phyloP scores from a whole-genome alignment of 2,888 invertebrate species.

The Tipula unca region DNA sequence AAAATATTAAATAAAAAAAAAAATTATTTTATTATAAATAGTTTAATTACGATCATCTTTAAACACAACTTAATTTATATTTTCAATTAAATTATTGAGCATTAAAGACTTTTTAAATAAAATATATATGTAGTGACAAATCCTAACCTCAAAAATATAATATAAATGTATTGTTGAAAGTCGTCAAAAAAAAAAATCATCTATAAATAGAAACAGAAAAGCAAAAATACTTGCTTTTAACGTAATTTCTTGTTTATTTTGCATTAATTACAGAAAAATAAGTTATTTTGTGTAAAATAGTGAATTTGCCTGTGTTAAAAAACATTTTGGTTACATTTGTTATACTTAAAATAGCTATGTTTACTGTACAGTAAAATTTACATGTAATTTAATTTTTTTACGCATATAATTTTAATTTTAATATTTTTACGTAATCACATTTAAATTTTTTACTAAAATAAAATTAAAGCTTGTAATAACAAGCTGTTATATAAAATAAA shows the following conservation, averaged over 20 bases:
- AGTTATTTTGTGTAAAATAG: background rate
- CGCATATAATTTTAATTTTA: no score
- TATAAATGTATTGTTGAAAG: background rate
- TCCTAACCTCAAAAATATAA: background rate
- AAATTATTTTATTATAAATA: background rate
- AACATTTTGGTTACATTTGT: background rate
- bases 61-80: background rate
- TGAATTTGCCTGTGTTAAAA: background rate
- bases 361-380: background rate
- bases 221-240: background rate
- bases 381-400: background rate
- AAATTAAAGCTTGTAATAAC: background rate
- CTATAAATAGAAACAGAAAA: background rate
- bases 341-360: background rate
- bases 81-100: background rate
- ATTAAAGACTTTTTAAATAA: background rate
- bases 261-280: background rate
- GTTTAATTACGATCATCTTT: background rate
- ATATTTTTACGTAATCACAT: background rate
- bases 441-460: background rate
- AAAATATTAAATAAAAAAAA: background rate
- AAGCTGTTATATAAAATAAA: background rate
- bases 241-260: background rate
- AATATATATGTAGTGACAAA: background rate
- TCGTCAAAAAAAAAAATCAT: background rate